Evolutionary conservation across 2,797 vertebrate species (phyloP), one percentile per base, ranked within the genome.

Genomic region (Tenualosa thibaudeaui): DNA sequence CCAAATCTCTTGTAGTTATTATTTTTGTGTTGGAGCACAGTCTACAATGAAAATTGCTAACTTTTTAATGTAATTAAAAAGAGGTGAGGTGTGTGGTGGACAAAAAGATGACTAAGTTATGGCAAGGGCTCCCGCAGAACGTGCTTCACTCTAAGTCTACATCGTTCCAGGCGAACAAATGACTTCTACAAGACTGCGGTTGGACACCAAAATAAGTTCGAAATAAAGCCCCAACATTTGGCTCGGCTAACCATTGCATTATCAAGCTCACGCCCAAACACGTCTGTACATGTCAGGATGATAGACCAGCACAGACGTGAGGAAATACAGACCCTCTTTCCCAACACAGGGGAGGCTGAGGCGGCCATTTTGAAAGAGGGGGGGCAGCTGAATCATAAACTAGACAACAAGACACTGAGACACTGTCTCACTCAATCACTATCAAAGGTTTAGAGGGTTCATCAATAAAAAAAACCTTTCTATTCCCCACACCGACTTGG

Each of bases 141-240:
- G 92, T 90, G 65, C 31, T 92, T 87, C 86, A 92, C 92, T 90
- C 90, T 87, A 88, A 89, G 83, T 90, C 86, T 84, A 86, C 87
- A 88, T 53, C 56, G 15, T 58, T 83, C 85, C 82, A 65, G 89
- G 89, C 88, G 84, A 88, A 89, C 86, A 89, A 89, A 92, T 90
- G 82, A 84, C 85, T 90, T 85, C 90, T 92, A 89, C 26, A 22
- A 86, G 89, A 82, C 90, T 89, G 91, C 86, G 81, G 91, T 87
- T 46, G 86, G 89, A 91, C 85, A 89, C 86, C 88, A 87, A 89
- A 91, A 90, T 88, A 68, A 49, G 43, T 13, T 31, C 1, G 22
- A 71, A 31, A 71, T 8, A 9, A 7, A 31, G 62, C 5, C 10
- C 65, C 26, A 3, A 15, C 26, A 37, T 26, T 71, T 17, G 26